phyloP scores from a whole-genome alignment of 2,888 invertebrate species.

The Epistrophe grossulariae region DNA sequence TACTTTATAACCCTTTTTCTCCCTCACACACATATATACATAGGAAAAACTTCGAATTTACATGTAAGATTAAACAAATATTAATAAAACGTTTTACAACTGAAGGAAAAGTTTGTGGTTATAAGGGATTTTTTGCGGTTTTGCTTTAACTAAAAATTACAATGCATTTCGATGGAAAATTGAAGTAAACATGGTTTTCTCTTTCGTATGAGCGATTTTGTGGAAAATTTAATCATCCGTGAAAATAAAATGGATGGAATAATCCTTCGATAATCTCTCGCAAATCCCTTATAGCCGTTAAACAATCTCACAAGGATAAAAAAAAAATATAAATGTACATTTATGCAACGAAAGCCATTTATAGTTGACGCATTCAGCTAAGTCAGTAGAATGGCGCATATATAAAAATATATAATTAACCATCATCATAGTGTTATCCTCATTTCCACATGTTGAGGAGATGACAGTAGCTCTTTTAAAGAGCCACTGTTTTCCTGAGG shows the following conservation, averaged over 20 bases:
- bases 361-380: conserved; percentile 45
- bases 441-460: conserved; percentile 50
- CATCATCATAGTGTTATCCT: conserved; percentile 54
- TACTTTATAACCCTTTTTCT: conserved; percentile 39
- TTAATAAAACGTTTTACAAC: conserved; percentile 62
- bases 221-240: conserved; percentile 37
- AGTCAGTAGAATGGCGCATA: conserved; percentile 34
- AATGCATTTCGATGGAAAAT: conserved; percentile 63
- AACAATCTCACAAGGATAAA: conserved; percentile 26
- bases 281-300: background rate
- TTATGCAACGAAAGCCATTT: conserved; percentile 14
- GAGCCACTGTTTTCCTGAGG: conserved; percentile 22
- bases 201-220: conserved; percentile 44
- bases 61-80: conserved; percentile 60
- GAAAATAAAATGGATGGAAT: conserved; percentile 27
- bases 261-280: conserved; percentile 38
- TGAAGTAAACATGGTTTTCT: conserved; percentile 17
- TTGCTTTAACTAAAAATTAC: conserved; percentile 50
- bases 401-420: conserved; percentile 64
- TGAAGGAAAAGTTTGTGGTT: conserved; percentile 38
- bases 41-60: conserved; percentile 20
- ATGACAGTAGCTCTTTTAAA: conserved; percentile 42
- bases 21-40: background rate
- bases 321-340: background rate
- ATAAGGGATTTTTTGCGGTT: conserved; percentile 24